Percentiles rank a stretch among this genome's conserved stretches.
phyloP scores from a whole-genome alignment of 2,888 invertebrate genomes.

The Rotaria magnacalcarata region DNA sequence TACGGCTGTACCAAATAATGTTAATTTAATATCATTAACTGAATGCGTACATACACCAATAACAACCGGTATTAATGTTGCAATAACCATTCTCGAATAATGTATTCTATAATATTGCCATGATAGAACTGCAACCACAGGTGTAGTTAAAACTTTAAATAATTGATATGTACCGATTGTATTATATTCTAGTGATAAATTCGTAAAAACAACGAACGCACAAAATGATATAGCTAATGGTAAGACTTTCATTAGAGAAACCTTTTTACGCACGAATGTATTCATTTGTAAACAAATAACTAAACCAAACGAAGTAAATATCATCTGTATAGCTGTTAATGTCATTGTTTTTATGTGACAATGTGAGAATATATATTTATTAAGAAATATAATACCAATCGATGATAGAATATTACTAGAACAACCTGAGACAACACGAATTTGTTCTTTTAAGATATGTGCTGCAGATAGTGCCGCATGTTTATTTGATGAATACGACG shows the following conservation, averaged over 20 bases:
- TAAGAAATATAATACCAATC: conserved; percentile 63
- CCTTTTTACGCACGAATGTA: conserved; percentile 62
- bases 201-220: conserved; percentile 66
- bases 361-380: conserved; percentile 64
- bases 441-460: background rate
- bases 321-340: conserved; percentile 63
- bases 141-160: conserved; percentile 65
- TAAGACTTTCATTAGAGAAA: conserved; percentile 62
- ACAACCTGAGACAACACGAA: conserved; percentile 3
- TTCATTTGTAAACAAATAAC: conserved; percentile 61
- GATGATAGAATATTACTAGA: conserved; percentile 61
- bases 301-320: conserved; percentile 21
- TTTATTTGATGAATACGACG: background rate
- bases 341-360: conserved; percentile 65
- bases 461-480: background rate
- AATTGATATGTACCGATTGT: conserved; percentile 66
- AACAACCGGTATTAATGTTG: conserved; percentile 61
- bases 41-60: conserved; percentile 64
- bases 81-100: conserved; percentile 60
- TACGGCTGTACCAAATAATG: conserved; percentile 61
- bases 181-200: conserved; percentile 64
- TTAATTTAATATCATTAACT: conserved; percentile 64
- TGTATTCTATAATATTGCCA: conserved; percentile 61
- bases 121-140: conserved; percentile 64
- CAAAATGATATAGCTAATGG: conserved; percentile 64